These are phyloP conservation scores for Drosophila diplacantha DNA, from an alignment of 2,888 invertebrate species.

Conservation along the genomic window DNA sequence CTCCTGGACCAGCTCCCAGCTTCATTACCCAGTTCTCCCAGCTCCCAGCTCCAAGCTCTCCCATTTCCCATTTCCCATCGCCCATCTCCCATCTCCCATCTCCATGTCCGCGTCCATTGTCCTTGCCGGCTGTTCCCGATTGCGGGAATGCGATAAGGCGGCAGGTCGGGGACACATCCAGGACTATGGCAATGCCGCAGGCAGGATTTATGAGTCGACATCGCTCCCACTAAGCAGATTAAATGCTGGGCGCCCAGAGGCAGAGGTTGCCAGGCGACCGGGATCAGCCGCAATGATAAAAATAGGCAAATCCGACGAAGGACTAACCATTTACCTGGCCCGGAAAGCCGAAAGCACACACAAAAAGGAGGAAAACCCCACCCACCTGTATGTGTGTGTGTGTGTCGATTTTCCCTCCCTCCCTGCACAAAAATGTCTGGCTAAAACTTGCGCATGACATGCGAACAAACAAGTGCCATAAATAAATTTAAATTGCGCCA, in stretches of 20 bases:
- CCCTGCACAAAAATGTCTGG: constrained; percentile 26
- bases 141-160: constrained; percentile 31
- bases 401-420: constrained; percentile 7
- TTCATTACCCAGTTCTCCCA: neutral
- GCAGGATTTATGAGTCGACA: constrained; percentile 41
- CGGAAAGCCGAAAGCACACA: neutral
- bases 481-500: constrained; percentile 72
- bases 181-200: constrained; percentile 29
- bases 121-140: constrained; percentile 15
- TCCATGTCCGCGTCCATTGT: constrained; percentile 6
- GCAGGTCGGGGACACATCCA: constrained; percentile 27
- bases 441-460: constrained; percentile 46
- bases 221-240: constrained; percentile 59
- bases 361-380: neutral
- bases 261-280: constrained; percentile 52
- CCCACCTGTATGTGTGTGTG: neutral
- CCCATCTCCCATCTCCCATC: neutral
- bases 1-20: too few relatives aligned
- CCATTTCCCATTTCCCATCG: neutral
- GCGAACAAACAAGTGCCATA: constrained; percentile 56
- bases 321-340: constrained; percentile 18
- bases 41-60: neutral
- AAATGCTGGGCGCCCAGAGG: constrained; percentile 48
- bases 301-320: constrained; percentile 48
- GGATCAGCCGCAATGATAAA: constrained; percentile 62